Conservation (phyloP, 2,113 vertebrate species). For the Nerophis lumbriciformis region DNA sequence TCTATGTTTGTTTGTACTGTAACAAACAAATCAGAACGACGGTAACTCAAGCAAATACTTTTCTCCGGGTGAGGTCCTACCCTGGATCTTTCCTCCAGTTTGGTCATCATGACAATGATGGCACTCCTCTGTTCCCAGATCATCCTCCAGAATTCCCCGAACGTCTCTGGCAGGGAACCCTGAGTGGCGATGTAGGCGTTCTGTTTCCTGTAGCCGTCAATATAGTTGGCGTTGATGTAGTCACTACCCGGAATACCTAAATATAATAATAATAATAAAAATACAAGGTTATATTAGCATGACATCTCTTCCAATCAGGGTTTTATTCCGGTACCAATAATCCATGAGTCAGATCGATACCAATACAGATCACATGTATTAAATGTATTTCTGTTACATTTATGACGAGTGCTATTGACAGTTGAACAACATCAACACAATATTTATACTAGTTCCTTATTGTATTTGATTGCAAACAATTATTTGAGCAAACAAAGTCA, state of each 20-base stretch:
- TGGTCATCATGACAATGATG: slow-evolving; percentile 98
- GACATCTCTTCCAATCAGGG: no score
- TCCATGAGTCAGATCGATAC: no score
- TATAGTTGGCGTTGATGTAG: slow-evolving; percentile 97
- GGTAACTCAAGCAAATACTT: neutral
- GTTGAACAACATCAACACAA: no score
- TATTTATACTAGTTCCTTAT: no score
- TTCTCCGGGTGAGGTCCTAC: slow-evolving; percentile 63
- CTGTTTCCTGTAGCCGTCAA: slow-evolving; percentile 97
- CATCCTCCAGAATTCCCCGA: slow-evolving; percentile 99
- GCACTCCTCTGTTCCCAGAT: slow-evolving; percentile 98
- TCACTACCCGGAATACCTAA: slow-evolving; percentile 95
- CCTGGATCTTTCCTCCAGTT: slow-evolving; percentile 94
- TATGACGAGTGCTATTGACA: no score
- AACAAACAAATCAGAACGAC: neutral
- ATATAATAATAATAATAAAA: slow-evolving; percentile 22
- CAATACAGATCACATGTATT: no score
- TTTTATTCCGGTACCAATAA: no score
- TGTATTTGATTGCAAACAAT: no score
- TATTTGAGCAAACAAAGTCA: no score
- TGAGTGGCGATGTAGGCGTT: slow-evolving; percentile 98
- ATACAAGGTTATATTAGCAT: no score
- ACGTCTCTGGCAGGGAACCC: slow-evolving; percentile 91
- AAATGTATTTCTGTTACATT: no score
- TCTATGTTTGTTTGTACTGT: no score